Base-by-base conservation (phyloP, 1,140 invertebrate genomes). In the Heterodera carotae region DNA sequence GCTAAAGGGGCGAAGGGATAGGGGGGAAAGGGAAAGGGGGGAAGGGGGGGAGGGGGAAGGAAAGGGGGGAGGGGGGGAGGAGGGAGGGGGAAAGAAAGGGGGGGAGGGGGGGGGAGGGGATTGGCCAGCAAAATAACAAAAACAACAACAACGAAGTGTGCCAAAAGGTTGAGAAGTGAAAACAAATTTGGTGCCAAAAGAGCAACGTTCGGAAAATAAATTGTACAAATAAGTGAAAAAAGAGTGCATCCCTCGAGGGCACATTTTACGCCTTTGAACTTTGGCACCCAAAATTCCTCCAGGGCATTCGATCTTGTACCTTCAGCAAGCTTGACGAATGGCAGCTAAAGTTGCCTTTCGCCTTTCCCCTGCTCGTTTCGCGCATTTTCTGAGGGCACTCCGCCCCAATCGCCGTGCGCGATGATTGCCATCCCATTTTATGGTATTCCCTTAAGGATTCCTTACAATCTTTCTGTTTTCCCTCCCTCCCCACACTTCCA, bases 311-410 rank as follows among this genome's bases (percentile, higher is more conserved):
- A 5, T 18, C 18, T 18, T 4, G 48, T 18, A 53, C 18, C 12
- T 18, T 22, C 48, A 53, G 48, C 48, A 53, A 7, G 15, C 15
- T 43, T 39, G n/a, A 10, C 15, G 48, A 53, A 53, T 12, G 12
- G 4, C 18, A 53, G n/a, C n/a, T n/a, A n/a, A n/a, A n/a, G n/a
- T n/a, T 18, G 5, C 48, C 18, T 53, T 53, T 10, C 62, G 33
- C 5, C 60, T 15, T 62, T 6, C 27, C 62, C 33, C 62, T 29
- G n/a, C 5, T 27, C 27, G 27, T 66, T 29, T 34, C 62, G 33
- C 62, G 48, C 48, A 53, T 66, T 27, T 25, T 10, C 62, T 25
- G 27, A 22, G 25, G 62, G 62, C 62, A 66, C 62, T 66, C 62
- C 22, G 5, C 27, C 22, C 62, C 62, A 62, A 22, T 29, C 62